A percentile compares a stretch with the other conserved stretches of the same genome.
phyloP scores from a whole-genome alignment of 2,888 invertebrate species.

The Schizotus pectinicornis region DNA sequence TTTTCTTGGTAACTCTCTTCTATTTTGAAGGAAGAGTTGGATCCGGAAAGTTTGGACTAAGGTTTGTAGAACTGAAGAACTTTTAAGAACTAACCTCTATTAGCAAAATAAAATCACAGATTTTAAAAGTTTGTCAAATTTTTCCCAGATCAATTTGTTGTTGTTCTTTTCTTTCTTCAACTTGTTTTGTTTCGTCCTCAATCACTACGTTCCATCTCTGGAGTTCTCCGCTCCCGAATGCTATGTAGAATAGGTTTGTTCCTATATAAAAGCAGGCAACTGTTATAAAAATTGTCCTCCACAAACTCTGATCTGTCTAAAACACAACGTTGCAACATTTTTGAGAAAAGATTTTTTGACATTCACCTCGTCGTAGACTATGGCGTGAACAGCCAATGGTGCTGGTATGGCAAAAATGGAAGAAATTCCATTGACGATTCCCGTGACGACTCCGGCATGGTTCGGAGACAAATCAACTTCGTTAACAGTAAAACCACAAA shows the following conservation, averaged over 20 bases:
- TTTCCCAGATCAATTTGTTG: no score
- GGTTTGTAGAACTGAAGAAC: no score
- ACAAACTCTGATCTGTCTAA: slow-evolving; percentile 69
- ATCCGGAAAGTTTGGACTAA: no score
- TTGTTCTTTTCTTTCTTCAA: no score
- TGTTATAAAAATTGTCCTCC: slow-evolving; percentile 76
- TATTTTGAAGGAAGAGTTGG: no score
- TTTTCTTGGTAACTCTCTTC: no score
- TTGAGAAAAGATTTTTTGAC: slow-evolving; percentile 41
- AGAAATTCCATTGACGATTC: slow-evolving; percentile 79
- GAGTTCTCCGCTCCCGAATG: slow-evolving; percentile 68
- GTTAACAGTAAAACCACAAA: slow-evolving; percentile 77
- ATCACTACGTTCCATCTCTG: slow-evolving; percentile 68
- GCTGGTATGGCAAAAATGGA: slow-evolving; percentile 82
- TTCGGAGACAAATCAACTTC: slow-evolving; percentile 87
- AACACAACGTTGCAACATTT: slow-evolving; percentile 31
- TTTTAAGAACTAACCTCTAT: no score
- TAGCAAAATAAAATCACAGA: no score
- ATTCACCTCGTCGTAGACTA: slow-evolving; percentile 73
- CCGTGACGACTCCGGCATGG: slow-evolving; percentile 84
- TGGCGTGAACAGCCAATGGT: slow-evolving; percentile 73
- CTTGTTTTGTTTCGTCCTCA: no score
- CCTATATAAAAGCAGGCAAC: slow-evolving; percentile 72
- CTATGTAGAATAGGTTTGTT: slow-evolving; percentile 70
- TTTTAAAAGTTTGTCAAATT: no score